phyloP scores from a whole-genome alignment of 2,113 vertebrate species.

The Ammodramus savannarum region DNA sequence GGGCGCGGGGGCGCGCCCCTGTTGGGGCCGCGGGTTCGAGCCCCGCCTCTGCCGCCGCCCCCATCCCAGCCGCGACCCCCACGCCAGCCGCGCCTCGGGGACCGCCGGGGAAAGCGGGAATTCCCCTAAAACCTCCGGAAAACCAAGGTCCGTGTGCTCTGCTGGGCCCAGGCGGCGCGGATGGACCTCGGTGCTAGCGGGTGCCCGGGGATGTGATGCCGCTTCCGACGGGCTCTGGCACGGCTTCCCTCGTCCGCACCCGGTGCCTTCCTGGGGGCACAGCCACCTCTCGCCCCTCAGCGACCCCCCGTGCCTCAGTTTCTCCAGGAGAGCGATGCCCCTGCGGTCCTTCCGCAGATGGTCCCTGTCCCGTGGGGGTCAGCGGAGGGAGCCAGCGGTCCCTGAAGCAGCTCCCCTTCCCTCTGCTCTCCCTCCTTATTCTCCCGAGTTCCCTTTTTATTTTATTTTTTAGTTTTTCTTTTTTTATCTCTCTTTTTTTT shows the following conservation, averaged over 20 bases:
- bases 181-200: neutral
- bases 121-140: neutral
- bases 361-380: too few species aligned
- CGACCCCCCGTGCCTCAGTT: neutral
- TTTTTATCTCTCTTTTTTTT: accelerated
- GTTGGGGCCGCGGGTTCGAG: neutral
- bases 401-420: neutral
- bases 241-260: neutral
- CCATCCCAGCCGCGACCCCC: neutral
- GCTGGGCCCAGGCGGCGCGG: neutral
- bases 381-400: neutral
- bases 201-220: accelerated
- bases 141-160: accelerated
- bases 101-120: neutral
- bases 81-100: accelerated
- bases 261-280: too few species aligned
- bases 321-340: neutral
- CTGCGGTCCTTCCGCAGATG: neutral
- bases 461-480: neutral
- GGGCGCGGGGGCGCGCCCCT: neutral
- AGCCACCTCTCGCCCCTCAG: neutral
- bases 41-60: neutral
- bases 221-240: neutral
- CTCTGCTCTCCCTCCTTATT: neutral
- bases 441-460: neutral